A percentile compares a stretch with the other conserved stretches of the same genome.
These are phyloP conservation scores for Orchestes rusci DNA, from an alignment of 2,888 invertebrate genomes.

Conservation along the genomic window DNA sequence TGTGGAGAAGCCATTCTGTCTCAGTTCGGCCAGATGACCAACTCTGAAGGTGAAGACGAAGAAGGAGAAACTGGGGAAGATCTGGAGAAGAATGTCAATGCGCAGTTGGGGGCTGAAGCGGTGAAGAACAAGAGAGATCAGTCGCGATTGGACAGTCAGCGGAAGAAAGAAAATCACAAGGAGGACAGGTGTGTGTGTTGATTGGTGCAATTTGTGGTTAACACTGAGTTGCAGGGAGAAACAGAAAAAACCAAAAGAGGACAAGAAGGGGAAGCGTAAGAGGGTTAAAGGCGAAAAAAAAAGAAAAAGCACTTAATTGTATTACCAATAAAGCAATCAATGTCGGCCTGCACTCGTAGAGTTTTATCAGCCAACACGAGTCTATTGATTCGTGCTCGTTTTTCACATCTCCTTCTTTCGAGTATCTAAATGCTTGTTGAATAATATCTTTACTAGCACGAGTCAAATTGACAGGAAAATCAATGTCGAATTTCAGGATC, in stretches of 20 bases:
- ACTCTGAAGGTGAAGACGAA: conserved; percentile 54
- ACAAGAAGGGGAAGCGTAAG: conserved; percentile 89
- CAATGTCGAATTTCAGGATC: conserved; percentile 58
- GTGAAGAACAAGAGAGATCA: conserved; percentile 78
- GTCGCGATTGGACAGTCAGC: conserved; percentile 73
- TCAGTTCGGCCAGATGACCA: conserved; percentile 76
- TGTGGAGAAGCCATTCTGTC: conserved; percentile 69
- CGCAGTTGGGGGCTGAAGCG: conserved; percentile 67
- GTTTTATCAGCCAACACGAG: conserved; percentile 44
- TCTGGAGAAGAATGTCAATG: conserved; percentile 73
- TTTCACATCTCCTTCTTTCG: conserved; percentile 35
- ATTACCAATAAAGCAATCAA: background rate
- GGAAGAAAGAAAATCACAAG: conserved; percentile 88
- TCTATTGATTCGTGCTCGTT: conserved; percentile 40
- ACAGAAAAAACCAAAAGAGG: conserved; percentile 81
- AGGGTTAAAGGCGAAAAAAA: conserved; percentile 88
- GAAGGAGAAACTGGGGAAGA: conserved; percentile 44
- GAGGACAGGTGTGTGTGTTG: conserved; percentile 63
- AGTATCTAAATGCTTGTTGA: conserved; percentile 39
- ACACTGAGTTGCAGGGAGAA: conserved; percentile 60
- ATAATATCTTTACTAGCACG: conserved; percentile 44
- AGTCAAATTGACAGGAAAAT: conserved; percentile 51
- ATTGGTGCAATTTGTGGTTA: background rate
- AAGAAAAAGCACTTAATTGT: conserved; percentile 60
- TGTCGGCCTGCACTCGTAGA: conserved; percentile 40